These are phyloP conservation scores for Tor tambroides DNA, from an alignment of 2,113 vertebrate genomes.

Conservation along the genomic window DNA sequence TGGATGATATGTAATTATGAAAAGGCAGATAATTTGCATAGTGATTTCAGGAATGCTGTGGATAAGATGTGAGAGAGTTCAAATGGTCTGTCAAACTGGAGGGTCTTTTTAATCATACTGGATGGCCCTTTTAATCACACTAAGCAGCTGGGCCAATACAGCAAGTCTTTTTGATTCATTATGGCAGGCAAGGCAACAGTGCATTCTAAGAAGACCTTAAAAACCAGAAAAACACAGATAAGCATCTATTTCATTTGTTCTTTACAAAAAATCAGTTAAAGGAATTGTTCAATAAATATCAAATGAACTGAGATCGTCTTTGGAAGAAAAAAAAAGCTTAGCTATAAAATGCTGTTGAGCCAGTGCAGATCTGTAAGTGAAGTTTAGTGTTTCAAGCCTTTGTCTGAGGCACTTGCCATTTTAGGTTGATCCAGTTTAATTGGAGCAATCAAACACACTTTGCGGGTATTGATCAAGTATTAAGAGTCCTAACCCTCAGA, in stretches of 20 bases:
- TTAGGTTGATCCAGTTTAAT: background rate
- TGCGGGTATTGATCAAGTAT: background rate
- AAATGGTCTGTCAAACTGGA: conserved; percentile 10
- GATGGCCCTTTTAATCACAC: conserved; percentile 9
- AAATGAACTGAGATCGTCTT: too few species aligned
- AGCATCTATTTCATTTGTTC: background rate
- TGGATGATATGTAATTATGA: background rate
- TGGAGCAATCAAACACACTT: background rate
- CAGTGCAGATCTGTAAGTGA: too few species aligned
- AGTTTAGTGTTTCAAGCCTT: background rate
- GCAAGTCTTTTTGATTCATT: background rate
- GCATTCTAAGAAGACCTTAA: background rate
- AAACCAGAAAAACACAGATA: background rate
- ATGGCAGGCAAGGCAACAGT: background rate
- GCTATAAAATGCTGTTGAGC: too few species aligned
- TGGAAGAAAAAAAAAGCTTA: too few species aligned
- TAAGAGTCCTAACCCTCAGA: background rate
- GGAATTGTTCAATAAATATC: too few species aligned
- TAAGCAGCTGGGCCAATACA: background rate
- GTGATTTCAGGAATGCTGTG: conserved; percentile 2
- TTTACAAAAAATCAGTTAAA: too few species aligned
- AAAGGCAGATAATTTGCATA: background rate
- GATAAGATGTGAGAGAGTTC: background rate
- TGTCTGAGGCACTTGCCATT: background rate
- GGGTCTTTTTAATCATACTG: conserved; percentile 18